Conservation (phyloP, 2,888 invertebrate genomes). For the Drosophila incognita region DNA sequence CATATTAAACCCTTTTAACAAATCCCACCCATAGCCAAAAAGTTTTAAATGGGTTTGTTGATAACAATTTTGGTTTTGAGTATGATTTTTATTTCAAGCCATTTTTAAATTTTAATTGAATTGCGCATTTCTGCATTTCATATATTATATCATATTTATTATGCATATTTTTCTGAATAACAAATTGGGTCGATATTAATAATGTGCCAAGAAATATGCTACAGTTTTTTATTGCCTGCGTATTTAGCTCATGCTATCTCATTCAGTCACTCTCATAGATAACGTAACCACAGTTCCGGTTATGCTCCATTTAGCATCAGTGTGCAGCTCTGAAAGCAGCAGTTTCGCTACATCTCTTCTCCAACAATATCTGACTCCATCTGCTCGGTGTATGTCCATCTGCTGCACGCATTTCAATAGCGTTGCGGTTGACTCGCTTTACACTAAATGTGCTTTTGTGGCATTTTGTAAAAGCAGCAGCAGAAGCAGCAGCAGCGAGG, state of each 20-base stretch:
- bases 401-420: slow-evolving; percentile 69
- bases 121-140: slow-evolving; percentile 14
- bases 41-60: slow-evolving; percentile 39
- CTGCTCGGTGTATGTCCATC: slow-evolving; percentile 8
- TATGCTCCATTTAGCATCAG: slow-evolving; percentile 19
- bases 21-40: slow-evolving; percentile 23
- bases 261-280: slow-evolving; percentile 43
- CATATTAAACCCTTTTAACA: background rate
- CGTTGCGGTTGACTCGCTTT: slow-evolving; percentile 70
- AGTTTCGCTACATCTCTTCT: background rate
- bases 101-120: slow-evolving; percentile 23
- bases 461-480: slow-evolving; percentile 33
- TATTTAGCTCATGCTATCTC: background rate
- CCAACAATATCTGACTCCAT: background rate
- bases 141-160: too few species aligned
- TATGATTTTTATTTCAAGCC: background rate
- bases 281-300: slow-evolving; percentile 68
- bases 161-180: slow-evolving; percentile 11
- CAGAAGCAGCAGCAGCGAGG: background rate
- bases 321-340: slow-evolving; percentile 17
- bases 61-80: slow-evolving; percentile 14
- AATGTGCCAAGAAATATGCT: slow-evolving; percentile 57
- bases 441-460: slow-evolving; percentile 74
- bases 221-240: slow-evolving; percentile 42
- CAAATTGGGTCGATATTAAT: slow-evolving; percentile 40